Percentiles rank a stretch among this genome's conserved stretches.
Conservation (phyloP, 2,113 vertebrate genomes). For the Pluvialis apricaria region DNA sequence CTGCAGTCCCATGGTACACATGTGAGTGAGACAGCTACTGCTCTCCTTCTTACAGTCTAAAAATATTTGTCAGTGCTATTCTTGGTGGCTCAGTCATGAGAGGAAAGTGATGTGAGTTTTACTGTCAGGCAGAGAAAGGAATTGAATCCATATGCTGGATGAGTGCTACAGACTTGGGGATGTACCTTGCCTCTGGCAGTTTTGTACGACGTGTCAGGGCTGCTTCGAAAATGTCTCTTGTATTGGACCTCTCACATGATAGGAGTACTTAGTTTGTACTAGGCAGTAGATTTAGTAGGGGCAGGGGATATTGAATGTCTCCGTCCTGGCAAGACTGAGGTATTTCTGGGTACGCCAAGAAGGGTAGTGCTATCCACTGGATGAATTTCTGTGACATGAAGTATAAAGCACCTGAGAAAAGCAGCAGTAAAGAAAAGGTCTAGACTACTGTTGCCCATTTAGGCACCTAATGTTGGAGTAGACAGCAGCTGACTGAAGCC, state of each 20-base stretch:
- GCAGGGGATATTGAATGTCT: background rate
- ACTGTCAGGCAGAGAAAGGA: background rate
- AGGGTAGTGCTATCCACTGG: background rate
- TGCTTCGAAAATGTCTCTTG: background rate
- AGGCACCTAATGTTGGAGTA: background rate
- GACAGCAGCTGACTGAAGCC: background rate
- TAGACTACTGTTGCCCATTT: background rate
- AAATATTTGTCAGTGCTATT: slow-evolving; percentile 41
- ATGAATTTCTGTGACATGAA: background rate
- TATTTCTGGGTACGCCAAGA: background rate
- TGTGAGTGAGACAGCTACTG: background rate
- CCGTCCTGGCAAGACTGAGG: background rate
- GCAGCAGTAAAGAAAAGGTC: background rate
- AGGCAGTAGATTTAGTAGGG: background rate
- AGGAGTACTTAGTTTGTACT: background rate
- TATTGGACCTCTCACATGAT: background rate
- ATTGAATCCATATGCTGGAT: slow-evolving; percentile 2
- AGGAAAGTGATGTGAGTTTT: slow-evolving; percentile 28
- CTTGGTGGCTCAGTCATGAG: background rate
- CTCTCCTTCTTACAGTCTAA: background rate
- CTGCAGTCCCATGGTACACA: background rate
- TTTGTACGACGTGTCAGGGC: background rate
- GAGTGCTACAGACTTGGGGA: background rate
- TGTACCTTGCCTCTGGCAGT: slow-evolving; percentile 3
- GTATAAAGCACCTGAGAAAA: background rate